Evolutionary conservation across 2,888 invertebrate genomes (phyloP), one percentile per base, ranked within the genome.

Genomic region (Trachelus troglodyta): DNA sequence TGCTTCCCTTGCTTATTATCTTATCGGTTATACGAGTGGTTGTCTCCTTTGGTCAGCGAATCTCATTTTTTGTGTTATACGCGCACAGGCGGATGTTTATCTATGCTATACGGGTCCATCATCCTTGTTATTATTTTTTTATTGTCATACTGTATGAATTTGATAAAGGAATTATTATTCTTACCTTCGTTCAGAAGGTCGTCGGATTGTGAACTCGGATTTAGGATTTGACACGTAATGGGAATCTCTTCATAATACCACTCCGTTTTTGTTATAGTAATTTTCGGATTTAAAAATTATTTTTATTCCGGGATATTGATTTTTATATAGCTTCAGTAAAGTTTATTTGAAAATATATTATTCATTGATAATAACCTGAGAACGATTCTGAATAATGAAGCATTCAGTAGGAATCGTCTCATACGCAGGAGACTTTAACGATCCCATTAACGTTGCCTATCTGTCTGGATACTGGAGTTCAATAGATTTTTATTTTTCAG

Each of bases 371-470:
- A 56, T 56, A 56, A 15, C 23, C 23, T 56, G 23, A 23, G 23
- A 15, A 56, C 23, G 56, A 56, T 56, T 56, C 6, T 56, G 56
- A 56, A 56, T 56, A 56, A 9, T 56, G 2, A 56, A 23, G 56
- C 23, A 9, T 56, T 9, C 9, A 56, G 0, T 56, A 23, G 56
- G 15, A 9, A 23, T 23, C 9, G 23, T 6, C 15, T 23, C 23
- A 56, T 56, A 56, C 81, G 74, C 77, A 76, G 75, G 82, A 79
- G 81, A 83, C 82, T 83, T 82, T 81, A 83, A 83, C 81, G 81
- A 83, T 81, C 80, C 82, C 82, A 82, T 83, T 81, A 81, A 40
- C 40, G 15, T 40, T 40, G 40, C 4, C 15, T 56, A 23, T 56
- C 56, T 56, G 9, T 56, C 23, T 56, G 23, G 0, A 56, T 56